Evolutionary conservation across 2,888 invertebrate genomes (phyloP).

Genomic region (Phyllotreta cruciferae): DNA sequence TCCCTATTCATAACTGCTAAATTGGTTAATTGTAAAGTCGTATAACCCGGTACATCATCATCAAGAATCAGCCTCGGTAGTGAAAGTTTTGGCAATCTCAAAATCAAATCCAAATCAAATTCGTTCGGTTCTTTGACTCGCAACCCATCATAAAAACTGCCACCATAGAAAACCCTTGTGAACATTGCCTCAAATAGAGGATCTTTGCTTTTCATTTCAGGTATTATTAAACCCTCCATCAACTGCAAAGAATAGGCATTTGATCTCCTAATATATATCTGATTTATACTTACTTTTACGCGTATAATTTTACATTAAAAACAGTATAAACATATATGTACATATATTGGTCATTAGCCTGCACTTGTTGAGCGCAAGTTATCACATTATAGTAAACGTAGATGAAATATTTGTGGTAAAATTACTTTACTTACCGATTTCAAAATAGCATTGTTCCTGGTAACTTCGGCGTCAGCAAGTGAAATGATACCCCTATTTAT

Average conservation of each 20-base stretch:
- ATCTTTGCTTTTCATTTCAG: constrained; percentile 51
- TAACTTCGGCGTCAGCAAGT: constrained; percentile 42
- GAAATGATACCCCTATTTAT: constrained; percentile 48
- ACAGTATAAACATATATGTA: no score
- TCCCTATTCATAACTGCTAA: constrained; percentile 40
- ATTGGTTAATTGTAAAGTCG: constrained; percentile 58
- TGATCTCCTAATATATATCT: no score
- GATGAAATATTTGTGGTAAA: no score
- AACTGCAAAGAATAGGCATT: constrained; percentile 33
- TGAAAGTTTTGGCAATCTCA: constrained; percentile 62
- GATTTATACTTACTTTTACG: no score
- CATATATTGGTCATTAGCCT: no score
- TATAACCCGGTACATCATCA: constrained; percentile 59
- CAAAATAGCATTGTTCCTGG: constrained; percentile 55
- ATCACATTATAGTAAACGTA: background rate
- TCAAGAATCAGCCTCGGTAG: constrained; percentile 49
- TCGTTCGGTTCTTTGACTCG: constrained; percentile 67
- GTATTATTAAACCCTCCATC: constrained; percentile 27
- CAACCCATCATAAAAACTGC: constrained; percentile 68
- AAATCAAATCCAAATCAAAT: constrained; percentile 67
- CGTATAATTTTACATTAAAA: no score
- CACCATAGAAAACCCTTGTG: constrained; percentile 60
- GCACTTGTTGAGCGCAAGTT: no score
- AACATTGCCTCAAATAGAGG: constrained; percentile 53
- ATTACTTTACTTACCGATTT: constrained; percentile 59